Evolutionary conservation across 2,113 vertebrate genomes (phyloP), one percentile per base, ranked within the genome.

Genomic region (Dunckerocampus dactyliophorus): DNA sequence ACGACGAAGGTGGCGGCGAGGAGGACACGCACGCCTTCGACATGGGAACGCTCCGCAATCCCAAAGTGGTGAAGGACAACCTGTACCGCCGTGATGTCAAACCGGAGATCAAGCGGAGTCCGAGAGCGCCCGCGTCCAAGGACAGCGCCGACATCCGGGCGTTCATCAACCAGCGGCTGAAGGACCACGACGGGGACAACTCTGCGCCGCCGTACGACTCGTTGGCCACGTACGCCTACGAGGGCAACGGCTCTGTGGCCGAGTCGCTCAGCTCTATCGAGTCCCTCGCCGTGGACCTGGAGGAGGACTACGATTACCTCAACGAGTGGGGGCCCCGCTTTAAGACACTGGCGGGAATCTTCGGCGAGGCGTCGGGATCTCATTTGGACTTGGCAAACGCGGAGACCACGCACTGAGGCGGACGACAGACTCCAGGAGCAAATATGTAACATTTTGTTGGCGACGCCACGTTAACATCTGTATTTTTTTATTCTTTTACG

Each of bases 1-100:
- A 99, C 60, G 97, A 99, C 20, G 97, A 99, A 81, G 97, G 97
- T 39, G 97, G 97, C 0, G 96, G 97, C 0, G 97, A 99, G 70
- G 97, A 99, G 71, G 97, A 99, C 86, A 99, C 97, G 3, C 95
- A 98, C 56, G 97, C 97, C 13, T 99, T 99, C 0, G 97, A 99
- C 87, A 98, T 99, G 42, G 95, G 95, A 19, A 95, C 97, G 2
- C 93, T 99, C 56, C 92, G 97, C 67, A 98, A 98, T 72, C 95
- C 95, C 31, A 97, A 98, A 84, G 95, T 83, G 12, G 90, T 95
- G n/a, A 95, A 98, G 69, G 94, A 97, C 39, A 95, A 93, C 70
- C 93, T 95, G 82, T 90, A 71, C 21, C 93, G 96, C 55, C 92
- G 96, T 67, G 97, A 99, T 60, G 92, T 99, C 76, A 97, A 96